phyloP scores from a whole-genome alignment of 2,797 vertebrate genomes.

The Nothura maculosa region DNA sequence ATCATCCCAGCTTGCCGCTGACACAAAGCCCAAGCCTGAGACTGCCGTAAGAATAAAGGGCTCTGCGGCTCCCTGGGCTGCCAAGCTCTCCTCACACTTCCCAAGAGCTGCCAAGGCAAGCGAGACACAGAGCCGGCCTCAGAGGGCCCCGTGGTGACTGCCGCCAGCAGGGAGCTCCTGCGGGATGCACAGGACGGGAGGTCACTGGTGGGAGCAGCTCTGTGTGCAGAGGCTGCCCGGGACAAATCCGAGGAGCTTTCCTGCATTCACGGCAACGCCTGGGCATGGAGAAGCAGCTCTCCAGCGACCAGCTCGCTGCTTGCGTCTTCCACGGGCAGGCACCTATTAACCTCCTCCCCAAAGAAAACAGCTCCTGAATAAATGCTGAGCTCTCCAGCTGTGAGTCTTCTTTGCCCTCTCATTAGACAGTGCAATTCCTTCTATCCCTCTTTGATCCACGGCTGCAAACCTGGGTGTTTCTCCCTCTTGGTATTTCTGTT shows the following conservation, averaged over 20 bases:
- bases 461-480: not conserved
- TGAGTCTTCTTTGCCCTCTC: not conserved
- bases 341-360: not conserved
- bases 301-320: not conserved
- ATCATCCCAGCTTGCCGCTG: conserved; percentile 15
- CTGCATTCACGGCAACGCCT: not conserved
- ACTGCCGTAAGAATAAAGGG: not conserved
- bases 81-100: conserved; percentile 12
- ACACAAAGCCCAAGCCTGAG: conserved; percentile 29
- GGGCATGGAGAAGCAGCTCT: fast-evolving
- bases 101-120: not conserved
- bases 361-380: not conserved
- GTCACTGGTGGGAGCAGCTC: not conserved
- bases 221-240: not conserved
- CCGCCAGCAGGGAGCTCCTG: not conserved
- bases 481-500: not conserved
- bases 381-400: not conserved
- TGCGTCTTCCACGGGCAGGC: not conserved
- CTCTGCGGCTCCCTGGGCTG: conserved; percentile 14
- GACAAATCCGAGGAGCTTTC: not conserved
- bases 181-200: not conserved
- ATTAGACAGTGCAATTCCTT: not conserved
- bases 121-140: not conserved
- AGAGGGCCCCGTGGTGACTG: conserved; percentile 17
- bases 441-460: not conserved